Conservation (phyloP, 2,888 invertebrate species). For the Cephus runcator region DNA sequence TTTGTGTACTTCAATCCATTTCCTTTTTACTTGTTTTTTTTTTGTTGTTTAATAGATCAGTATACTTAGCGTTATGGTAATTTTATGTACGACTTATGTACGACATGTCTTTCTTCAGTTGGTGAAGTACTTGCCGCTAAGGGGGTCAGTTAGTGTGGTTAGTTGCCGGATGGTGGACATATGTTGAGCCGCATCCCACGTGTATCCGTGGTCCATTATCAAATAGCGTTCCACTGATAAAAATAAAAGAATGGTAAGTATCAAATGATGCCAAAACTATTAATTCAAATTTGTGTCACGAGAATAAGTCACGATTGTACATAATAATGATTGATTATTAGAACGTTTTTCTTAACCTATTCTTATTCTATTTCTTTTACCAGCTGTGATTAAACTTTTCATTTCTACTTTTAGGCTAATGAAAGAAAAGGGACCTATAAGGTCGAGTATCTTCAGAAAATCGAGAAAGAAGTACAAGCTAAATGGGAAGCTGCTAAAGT, state of each 20-base stretch:
- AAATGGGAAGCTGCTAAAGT: conserved; percentile 86
- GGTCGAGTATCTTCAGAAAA: conserved; percentile 89
- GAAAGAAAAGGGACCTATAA: conserved; percentile 96
- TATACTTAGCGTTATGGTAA: background rate
- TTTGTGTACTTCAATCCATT: background rate
- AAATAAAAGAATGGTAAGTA: background rate
- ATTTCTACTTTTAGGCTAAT: conserved; percentile 36
- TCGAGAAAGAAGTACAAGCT: conserved; percentile 87
- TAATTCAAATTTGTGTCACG: background rate
- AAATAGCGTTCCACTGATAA: background rate
- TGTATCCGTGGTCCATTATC: background rate
- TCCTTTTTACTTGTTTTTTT: background rate
- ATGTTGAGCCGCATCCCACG: background rate
- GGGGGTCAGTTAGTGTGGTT: background rate
- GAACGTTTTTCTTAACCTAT: background rate
- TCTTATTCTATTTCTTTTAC: background rate
- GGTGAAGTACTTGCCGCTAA: background rate
- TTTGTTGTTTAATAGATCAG: background rate
- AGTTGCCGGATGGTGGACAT: background rate
- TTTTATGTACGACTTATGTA: background rate
- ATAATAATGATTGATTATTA: background rate
- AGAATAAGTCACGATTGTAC: background rate
- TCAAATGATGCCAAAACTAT: background rate
- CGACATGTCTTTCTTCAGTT: background rate
- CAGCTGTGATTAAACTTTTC: background rate